phyloP scores from a whole-genome alignment of 2,113 vertebrate genomes.

The Mesocricetus auratus region DNA sequence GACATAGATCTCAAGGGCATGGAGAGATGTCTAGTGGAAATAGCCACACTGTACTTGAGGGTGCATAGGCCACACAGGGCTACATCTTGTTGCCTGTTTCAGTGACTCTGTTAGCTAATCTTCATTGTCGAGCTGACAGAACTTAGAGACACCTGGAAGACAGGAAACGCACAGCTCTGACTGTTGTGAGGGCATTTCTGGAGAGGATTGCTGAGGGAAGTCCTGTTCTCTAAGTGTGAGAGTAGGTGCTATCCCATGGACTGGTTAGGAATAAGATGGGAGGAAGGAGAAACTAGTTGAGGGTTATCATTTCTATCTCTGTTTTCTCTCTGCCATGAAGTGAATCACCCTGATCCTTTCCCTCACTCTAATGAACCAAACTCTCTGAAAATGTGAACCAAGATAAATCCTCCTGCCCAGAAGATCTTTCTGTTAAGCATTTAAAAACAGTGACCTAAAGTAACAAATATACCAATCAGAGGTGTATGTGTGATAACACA shows the following conservation, averaged over 20 bases:
- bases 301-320: background rate
- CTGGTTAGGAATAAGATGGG: background rate
- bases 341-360: background rate
- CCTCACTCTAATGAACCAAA: background rate
- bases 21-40: background rate
- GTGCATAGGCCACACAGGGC: background rate
- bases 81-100: background rate
- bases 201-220: background rate
- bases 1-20: background rate
- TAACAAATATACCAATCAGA: background rate
- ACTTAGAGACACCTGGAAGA: background rate
- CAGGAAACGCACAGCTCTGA: background rate
- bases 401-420: background rate
- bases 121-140: background rate
- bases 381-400: no score
- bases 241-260: background rate
- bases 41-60: background rate
- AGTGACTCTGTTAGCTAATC: background rate
- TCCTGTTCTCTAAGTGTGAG: background rate
- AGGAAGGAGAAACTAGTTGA: background rate
- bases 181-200: background rate
- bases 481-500: background rate
- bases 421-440: background rate
- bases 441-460: background rate
- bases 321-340: background rate